phyloP scores from a whole-genome alignment of 2,797 vertebrate genomes.

The Passerculus sandwichensis region DNA sequence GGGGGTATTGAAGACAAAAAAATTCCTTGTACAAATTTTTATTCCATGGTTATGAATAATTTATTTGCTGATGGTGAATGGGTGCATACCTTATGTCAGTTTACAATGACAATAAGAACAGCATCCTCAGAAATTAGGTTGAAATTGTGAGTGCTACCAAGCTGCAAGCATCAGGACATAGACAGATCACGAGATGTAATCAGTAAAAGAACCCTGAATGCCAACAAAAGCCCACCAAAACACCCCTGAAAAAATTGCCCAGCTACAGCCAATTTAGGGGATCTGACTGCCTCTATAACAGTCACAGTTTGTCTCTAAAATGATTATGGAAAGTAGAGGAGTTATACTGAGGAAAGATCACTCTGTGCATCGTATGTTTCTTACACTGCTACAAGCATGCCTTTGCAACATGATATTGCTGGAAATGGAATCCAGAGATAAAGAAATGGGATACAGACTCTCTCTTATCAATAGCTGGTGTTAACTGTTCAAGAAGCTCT shows the following conservation, averaged over 20 bases:
- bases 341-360: background rate
- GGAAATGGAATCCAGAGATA: slow-evolving; percentile 6
- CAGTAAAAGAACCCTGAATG: fast-evolving
- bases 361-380: background rate
- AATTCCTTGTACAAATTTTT: background rate
- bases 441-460: background rate
- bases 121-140: background rate
- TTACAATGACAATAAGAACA: background rate
- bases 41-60: background rate
- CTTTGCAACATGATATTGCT: slow-evolving; percentile 17
- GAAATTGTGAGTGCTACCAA: background rate
- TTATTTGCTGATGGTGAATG: background rate
- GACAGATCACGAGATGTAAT: background rate
- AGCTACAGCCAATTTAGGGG: background rate
- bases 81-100: background rate
- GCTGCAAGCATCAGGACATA: background rate
- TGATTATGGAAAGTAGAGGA: background rate
- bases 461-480: background rate
- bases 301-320: slow-evolving; percentile 14
- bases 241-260: background rate
- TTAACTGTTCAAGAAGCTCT: background rate
- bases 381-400: background rate
- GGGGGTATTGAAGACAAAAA: background rate
- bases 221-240: background rate
- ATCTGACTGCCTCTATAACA: background rate